These are phyloP conservation scores for Cecropterus lyciades DNA, from an alignment of 1,140 invertebrate genomes.

Conservation along the genomic window DNA sequence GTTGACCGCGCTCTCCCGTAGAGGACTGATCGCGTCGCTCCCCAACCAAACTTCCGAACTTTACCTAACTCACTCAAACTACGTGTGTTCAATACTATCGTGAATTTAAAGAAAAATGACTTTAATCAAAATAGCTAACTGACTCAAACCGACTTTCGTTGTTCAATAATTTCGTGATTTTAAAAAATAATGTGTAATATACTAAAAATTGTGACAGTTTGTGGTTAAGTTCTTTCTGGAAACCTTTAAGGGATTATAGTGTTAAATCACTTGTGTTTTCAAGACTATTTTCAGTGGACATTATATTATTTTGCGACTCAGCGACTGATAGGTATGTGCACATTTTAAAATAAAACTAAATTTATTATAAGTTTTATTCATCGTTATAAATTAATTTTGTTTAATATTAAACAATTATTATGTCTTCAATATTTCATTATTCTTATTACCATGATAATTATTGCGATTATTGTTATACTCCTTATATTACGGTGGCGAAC, in stretches of 20 bases:
- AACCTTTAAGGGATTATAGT: constrained; percentile 13
- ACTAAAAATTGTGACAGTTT: constrained; percentile 69
- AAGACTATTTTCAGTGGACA: constrained; percentile 10
- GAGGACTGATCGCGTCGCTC: constrained; percentile 47
- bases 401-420: too few species aligned
- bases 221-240: constrained; percentile 67
- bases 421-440: too few species aligned
- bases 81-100: constrained; percentile 24
- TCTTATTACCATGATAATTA: too few species aligned
- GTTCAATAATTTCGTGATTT: constrained; percentile 36
- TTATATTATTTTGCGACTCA: constrained; percentile 1
- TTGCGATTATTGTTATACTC: too few species aligned
- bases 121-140: too few species aligned
- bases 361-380: background rate
- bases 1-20: constrained; percentile 66
- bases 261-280: background rate
- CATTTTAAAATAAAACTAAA: background rate
- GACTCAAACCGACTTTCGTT: constrained; percentile 6
- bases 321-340: constrained; percentile 5
- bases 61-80: constrained; percentile 18
- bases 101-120: too few species aligned
- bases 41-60: constrained; percentile 51
- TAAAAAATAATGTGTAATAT: constrained; percentile 51
- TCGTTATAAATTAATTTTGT: too few species aligned
- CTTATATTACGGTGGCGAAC: too few species aligned